Percentiles rank a stretch among this genome's conserved stretches.
These are phyloP conservation scores for Ambastaia sidthimunki DNA, from an alignment of 2,797 vertebrate genomes.

Conservation along the genomic window DNA sequence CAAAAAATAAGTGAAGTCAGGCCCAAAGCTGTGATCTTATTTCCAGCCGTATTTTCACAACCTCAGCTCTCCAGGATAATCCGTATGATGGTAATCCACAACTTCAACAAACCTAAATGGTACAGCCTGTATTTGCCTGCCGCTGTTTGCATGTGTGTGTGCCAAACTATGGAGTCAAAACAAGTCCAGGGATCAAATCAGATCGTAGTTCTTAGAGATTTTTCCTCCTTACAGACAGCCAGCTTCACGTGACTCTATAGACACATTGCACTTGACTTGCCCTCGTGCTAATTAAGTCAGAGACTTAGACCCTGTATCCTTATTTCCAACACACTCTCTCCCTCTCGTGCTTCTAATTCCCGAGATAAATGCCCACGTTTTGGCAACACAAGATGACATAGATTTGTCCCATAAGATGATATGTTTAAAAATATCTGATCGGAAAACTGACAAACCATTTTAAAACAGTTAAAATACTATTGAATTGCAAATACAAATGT, in stretches of 20 bases:
- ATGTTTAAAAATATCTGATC: background rate
- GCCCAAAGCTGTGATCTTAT: background rate
- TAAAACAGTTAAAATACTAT: background rate
- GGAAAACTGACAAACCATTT: background rate
- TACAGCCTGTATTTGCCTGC: slow-evolving; percentile 47
- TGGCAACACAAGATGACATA: background rate
- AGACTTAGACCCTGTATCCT: slow-evolving; percentile 51
- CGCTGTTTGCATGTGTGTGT: slow-evolving; percentile 46
- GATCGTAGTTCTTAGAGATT: slow-evolving; percentile 55
- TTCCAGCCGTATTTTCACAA: slow-evolving; percentile 52
- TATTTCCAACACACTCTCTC: slow-evolving; percentile 30
- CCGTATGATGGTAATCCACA: slow-evolving; percentile 53
- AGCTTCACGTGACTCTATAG: slow-evolving; percentile 71
- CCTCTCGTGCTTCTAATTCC: slow-evolving; percentile 12
- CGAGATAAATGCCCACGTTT: background rate
- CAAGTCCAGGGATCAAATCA: slow-evolving; percentile 37
- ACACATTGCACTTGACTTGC: slow-evolving; percentile 70
- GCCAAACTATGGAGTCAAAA: slow-evolving; percentile 46
- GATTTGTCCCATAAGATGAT: background rate
- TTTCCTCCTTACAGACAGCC: slow-evolving; percentile 45
- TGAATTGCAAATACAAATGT: background rate
- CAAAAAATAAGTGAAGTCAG: background rate
- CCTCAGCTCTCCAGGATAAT: slow-evolving; percentile 43
- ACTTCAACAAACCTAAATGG: slow-evolving; percentile 39
- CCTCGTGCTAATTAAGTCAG: slow-evolving; percentile 67